Evolutionary conservation across 2,113 vertebrate species (phyloP).

Genomic region (Chrysochloris asiatica): DNA sequence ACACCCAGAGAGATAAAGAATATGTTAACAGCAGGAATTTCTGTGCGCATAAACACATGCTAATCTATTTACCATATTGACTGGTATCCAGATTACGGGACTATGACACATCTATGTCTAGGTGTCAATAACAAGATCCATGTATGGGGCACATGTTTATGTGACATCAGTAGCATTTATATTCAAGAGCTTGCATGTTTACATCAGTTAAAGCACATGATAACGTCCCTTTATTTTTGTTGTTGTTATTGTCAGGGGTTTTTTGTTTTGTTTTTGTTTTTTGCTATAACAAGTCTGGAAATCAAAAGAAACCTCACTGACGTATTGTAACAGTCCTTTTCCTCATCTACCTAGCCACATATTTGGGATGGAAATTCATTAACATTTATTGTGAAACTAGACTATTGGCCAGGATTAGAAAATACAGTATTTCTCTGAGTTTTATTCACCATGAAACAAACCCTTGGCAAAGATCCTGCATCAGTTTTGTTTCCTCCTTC

Average conservation of each 20-base stretch:
- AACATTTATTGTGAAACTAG: slow-evolving; percentile 44
- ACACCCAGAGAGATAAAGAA: background rate
- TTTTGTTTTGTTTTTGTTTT: too few species aligned
- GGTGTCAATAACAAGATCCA: slow-evolving; percentile 16
- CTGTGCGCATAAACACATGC: background rate
- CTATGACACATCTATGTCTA: slow-evolving; percentile 22
- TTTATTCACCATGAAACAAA: slow-evolving; percentile 51
- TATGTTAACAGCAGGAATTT: background rate
- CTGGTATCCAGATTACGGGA: slow-evolving; percentile 9
- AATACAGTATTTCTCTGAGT: slow-evolving; percentile 26
- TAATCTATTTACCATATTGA: slow-evolving; percentile 51
- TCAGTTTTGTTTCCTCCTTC: slow-evolving; percentile 61
- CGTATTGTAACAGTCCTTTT: background rate
- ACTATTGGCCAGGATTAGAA: background rate
- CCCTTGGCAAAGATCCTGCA: slow-evolving; percentile 30
- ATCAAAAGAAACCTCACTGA: slow-evolving; percentile 26
- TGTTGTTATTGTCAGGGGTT: too few species aligned
- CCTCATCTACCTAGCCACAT: slow-evolving; percentile 3
- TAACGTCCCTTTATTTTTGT: slow-evolving; percentile 15
- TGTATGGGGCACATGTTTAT: background rate
- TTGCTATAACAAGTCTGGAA: background rate
- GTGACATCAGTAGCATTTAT: background rate
- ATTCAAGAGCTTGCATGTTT: slow-evolving; percentile 55
- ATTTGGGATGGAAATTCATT: slow-evolving; percentile 64
- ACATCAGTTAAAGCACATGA: slow-evolving; percentile 43